Evolutionary conservation across 2,888 invertebrate genomes (phyloP).

Genomic region (Lacanobia wlatinum): DNA sequence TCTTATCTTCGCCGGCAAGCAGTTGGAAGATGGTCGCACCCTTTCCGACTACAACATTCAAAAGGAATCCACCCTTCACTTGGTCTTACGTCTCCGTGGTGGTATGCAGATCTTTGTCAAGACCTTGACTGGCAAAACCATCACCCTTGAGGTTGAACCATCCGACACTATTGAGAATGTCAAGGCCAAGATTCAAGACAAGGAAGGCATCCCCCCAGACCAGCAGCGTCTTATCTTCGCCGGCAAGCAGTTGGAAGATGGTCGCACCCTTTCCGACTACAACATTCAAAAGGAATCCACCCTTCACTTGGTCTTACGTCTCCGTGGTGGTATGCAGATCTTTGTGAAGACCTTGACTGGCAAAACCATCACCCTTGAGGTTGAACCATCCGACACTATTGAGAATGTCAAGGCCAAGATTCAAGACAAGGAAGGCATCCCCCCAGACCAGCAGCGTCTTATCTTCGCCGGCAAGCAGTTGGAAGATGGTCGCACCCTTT

Average conservation of each 20-base stretch:
- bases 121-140: slow-evolving; percentile 74
- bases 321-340: slow-evolving; percentile 74
- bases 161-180: slow-evolving; percentile 76
- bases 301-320: slow-evolving; percentile 67
- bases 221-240: slow-evolving; percentile 74
- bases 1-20: slow-evolving; percentile 74
- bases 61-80: slow-evolving; percentile 72
- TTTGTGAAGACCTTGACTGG: slow-evolving; percentile 56
- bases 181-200: slow-evolving; percentile 74
- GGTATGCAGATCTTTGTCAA: slow-evolving; percentile 77
- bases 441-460: slow-evolving; percentile 53
- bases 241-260: slow-evolving; percentile 73
- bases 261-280: slow-evolving; percentile 71
- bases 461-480: slow-evolving; percentile 53
- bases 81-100: slow-evolving; percentile 72
- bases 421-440: slow-evolving; percentile 56
- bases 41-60: slow-evolving; percentile 75
- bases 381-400: slow-evolving; percentile 39
- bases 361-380: slow-evolving; percentile 41
- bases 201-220: slow-evolving; percentile 74
- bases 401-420: slow-evolving; percentile 56
- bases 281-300: slow-evolving; percentile 59
- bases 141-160: slow-evolving; percentile 72
- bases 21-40: slow-evolving; percentile 73
- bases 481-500: slow-evolving; percentile 47